These are phyloP conservation scores for Mesoclemmys tuberculata DNA, from an alignment of 2,113 vertebrate species.

Conservation along the genomic window DNA sequence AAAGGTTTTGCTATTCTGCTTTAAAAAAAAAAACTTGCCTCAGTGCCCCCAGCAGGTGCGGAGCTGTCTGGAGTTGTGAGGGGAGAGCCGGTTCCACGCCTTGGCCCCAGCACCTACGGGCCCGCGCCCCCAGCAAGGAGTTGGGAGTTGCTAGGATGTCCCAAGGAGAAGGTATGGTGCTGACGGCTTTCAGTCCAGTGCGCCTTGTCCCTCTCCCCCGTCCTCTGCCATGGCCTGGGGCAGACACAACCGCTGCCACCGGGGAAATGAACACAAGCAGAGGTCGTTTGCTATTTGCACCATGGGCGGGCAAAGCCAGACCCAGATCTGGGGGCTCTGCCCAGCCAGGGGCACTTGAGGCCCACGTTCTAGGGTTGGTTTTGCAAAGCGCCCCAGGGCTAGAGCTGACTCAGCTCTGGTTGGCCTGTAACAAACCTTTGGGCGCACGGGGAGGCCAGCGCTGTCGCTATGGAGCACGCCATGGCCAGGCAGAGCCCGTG, in stretches of 20 bases:
- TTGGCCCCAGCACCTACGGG: slow-evolving; percentile 77
- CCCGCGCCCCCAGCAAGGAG: slow-evolving; percentile 78
- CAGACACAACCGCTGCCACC: no score
- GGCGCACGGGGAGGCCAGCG: no score
- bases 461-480: no score
- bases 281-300: not conserved
- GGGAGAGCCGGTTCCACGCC: slow-evolving; percentile 79
- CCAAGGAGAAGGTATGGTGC: slow-evolving; percentile 57
- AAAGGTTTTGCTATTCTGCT: no score
- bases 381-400: no score
- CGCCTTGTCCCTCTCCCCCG: not conserved
- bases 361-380: no score
- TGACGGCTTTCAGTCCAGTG: not conserved
- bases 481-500: no score
- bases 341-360: not conserved
- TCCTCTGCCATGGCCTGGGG: no score
- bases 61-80: slow-evolving; percentile 73
- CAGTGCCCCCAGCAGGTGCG: slow-evolving; percentile 77
- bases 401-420: no score
- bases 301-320: not conserved
- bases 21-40: slow-evolving; percentile 41
- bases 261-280: not conserved
- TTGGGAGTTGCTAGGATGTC: slow-evolving; percentile 75
- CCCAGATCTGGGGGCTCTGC: not conserved
- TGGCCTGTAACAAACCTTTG: no score